These are phyloP conservation scores for Microchrysa polita DNA, from an alignment of 2,888 invertebrate genomes.

Conservation along the genomic window DNA sequence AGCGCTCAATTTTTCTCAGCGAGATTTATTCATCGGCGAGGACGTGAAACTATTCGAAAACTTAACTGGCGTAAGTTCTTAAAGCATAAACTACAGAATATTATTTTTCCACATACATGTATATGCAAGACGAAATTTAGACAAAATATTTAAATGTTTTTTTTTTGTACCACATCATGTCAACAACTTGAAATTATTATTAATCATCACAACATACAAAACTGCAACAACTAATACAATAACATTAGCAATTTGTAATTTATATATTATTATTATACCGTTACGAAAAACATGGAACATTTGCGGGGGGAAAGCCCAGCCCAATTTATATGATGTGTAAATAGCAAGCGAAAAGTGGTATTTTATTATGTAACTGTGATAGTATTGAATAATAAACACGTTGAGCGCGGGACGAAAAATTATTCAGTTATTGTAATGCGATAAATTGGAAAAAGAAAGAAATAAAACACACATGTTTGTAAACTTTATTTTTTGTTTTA, in stretches of 20 bases:
- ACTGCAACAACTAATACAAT: neutral
- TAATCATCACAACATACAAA: too few species aligned
- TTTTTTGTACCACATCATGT: too few species aligned
- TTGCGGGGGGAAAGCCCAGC: too few species aligned
- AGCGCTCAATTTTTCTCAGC: too few species aligned
- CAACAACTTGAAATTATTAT: too few species aligned
- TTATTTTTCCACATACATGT: too few species aligned
- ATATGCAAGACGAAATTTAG: too few species aligned
- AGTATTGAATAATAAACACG: constrained; percentile 48
- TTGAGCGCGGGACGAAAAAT: neutral
- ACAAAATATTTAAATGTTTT: too few species aligned
- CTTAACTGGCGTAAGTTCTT: too few species aligned
- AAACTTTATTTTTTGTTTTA: constrained; percentile 15
- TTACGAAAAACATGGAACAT: constrained; percentile 9
- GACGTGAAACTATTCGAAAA: too few species aligned
- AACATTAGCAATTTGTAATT: neutral
- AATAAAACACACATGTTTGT: constrained; percentile 32
- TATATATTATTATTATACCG: constrained; percentile 19
- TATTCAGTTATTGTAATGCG: neutral
- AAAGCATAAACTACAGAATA: too few species aligned
- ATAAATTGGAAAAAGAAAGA: constrained; percentile 8
- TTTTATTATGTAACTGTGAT: constrained; percentile 51
- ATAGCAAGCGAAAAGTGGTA: constrained; percentile 42
- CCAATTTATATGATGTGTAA: constrained; percentile 18
- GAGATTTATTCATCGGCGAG: too few species aligned